Base-by-base conservation (phyloP, 2,113 vertebrate species). In the Chlamydotis undulata region DNA sequence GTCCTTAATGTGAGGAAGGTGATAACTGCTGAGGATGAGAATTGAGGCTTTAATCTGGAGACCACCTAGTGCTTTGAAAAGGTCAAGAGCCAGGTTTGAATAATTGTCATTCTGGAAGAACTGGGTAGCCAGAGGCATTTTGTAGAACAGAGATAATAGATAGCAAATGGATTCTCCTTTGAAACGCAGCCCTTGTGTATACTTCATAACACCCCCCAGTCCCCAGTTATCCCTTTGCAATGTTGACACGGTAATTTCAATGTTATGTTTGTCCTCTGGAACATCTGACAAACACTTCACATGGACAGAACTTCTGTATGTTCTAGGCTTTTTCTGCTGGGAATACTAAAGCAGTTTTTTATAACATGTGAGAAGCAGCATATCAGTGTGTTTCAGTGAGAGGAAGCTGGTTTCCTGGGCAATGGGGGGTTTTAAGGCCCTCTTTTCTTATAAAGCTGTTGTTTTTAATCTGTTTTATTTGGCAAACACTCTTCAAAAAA, bases 131-230 rank as follows among this genome's bases (percentile, higher is more conserved):
- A 16, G 67, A 86, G n/a, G 19, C 63, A 12, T 43, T 53, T 37
- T 43, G 41, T 79, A 24, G 39, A 82, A 18, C 22, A 68, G 56
- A 7, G 56, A 7, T 59, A 35, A 14, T 43, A 43, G n/a, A 33
- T 45, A 81, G n/a, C 73, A 50, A 59, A n/a, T 29, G 70, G 55
- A 19, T 76, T 86, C 23, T 31, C 6, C 43, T 76, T 87, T 35
- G 82, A 69, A 63, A 47, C 37, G 60, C 28, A 14, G 0, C 60
- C 39, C 29, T 56, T 29, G 24, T 23, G 13, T 55, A 2, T 37
- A 7, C 23, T 15, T 43, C 1, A 0, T 55, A 59, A 64, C 8
- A 13, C 2, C 10, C 26, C 10, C n/a, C 3, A 5, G 5, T 35
- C 8, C 21, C 11, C 26, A 17, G 14, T 41, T 56, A 39, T 2